phyloP scores from a whole-genome alignment of 2,888 invertebrate genomes.

The Lasioglossum vierecki region DNA sequence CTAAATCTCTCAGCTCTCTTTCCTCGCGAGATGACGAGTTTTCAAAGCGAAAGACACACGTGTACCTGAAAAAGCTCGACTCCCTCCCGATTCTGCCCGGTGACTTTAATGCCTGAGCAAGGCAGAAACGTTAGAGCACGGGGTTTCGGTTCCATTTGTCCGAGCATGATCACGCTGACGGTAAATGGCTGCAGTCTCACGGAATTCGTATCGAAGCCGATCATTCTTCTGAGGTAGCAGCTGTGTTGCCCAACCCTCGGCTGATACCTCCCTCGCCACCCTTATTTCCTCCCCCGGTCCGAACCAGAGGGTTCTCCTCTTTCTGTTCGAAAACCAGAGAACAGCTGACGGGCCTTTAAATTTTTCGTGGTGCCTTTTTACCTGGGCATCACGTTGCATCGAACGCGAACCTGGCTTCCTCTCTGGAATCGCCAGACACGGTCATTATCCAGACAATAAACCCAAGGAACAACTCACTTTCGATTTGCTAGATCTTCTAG shows the following conservation, averaged over 20 bases:
- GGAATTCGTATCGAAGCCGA: slow-evolving; percentile 54
- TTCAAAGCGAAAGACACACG: neutral
- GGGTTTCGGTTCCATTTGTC: neutral
- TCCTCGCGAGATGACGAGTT: neutral
- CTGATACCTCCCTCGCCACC: slow-evolving; percentile 37
- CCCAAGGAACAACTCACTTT: slow-evolving; percentile 41
- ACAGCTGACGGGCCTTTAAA: slow-evolving; percentile 67
- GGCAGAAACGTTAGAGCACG: neutral
- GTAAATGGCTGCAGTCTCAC: slow-evolving; percentile 33
- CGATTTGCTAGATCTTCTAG: slow-evolving; percentile 15
- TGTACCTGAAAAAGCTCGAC: neutral
- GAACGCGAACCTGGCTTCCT: slow-evolving; percentile 19
- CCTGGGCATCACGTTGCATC: slow-evolving; percentile 60
- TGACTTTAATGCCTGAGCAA: slow-evolving; percentile 39
- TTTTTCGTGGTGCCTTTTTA: slow-evolving; percentile 59
- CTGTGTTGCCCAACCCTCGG: slow-evolving; percentile 61
- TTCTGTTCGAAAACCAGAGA: slow-evolving; percentile 29
- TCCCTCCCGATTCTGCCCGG: neutral
- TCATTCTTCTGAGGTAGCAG: slow-evolving; percentile 62
- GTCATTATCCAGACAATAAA: slow-evolving; percentile 58
- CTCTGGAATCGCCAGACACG: slow-evolving; percentile 40
- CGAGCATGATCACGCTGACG: slow-evolving; percentile 3
- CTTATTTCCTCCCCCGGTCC: slow-evolving; percentile 24
- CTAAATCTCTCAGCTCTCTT: neutral
- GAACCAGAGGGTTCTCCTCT: slow-evolving; percentile 31